Base-by-base conservation (phyloP, 2,113 vertebrate species). In the Cisticola juncidis region DNA sequence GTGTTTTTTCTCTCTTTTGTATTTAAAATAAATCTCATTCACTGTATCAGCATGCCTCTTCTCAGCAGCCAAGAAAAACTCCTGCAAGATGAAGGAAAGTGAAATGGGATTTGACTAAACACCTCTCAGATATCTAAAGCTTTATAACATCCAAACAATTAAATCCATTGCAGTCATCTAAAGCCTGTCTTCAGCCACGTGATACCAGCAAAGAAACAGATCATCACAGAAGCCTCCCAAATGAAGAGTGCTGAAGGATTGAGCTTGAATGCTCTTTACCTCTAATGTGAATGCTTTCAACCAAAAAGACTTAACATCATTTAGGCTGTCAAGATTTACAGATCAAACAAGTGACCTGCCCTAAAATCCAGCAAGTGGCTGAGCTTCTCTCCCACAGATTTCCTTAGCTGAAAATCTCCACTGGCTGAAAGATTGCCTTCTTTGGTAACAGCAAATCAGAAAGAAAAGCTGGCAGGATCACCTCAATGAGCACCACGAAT, bases 401-500 rank as follows among this genome's bases (percentile, higher is more conserved):
- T 19, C 13, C 29, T 47, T 23, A 35, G 61, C 70, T 78, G 72
- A 2, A 95, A 93, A 94, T 31, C 66, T 86, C 50, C 48, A 26
- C 51, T 36, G 72, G 48, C 25, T 71, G 91, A 38, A 81, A 77
- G 28, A 70, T 4, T 70, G 40, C 54, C 45, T 62, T 76, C 91
- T 91, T 83, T 94, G 81, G 77, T 79, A 77, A 79, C 11, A 57
- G 74, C 42, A 51, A 78, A 60, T 62, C 6, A 11, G 74, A 65
- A 92, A 53, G 58, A 74, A 87, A 91, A 83, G 88, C 68, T 88
- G 91, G 60, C 82, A 91, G 85, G 36, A 85, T 88, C 93, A 92
- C 40, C 58, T 69, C 81, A 81, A 2, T 57, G 53, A 88, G 31
- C 84, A 82, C 29, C 61, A 73, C 0, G 42, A 62, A 70, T 54